phyloP scores from a whole-genome alignment of 2,113 vertebrate genomes.

The Tachysurus fulvidraco region DNA sequence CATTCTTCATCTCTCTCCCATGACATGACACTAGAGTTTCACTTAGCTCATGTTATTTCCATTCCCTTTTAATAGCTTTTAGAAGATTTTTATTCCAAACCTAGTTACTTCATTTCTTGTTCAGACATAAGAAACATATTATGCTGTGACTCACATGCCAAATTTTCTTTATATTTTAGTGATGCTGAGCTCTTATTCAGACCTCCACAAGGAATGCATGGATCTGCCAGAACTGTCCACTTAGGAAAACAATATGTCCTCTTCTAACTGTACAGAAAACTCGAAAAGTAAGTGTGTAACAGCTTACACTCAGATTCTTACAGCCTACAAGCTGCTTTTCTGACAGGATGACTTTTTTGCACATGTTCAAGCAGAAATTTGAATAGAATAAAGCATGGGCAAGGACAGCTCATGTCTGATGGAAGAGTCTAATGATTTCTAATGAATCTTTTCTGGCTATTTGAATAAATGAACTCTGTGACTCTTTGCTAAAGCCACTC shows the following conservation, averaged over 20 bases:
- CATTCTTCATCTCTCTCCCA: neutral
- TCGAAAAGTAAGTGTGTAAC: neutral
- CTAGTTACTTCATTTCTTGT: neutral
- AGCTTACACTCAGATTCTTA: neutral
- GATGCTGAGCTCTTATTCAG: neutral
- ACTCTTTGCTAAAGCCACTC: neutral
- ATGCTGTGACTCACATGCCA: neutral
- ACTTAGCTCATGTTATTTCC: neutral
- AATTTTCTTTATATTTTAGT: neutral
- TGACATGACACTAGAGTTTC: neutral
- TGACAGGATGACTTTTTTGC: neutral
- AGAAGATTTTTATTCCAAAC: neutral
- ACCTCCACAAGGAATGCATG: neutral
- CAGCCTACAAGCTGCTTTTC: neutral
- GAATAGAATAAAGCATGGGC: neutral
- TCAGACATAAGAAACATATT: neutral
- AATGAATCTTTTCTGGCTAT: neutral
- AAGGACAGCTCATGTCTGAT: neutral
- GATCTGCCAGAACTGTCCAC: neutral
- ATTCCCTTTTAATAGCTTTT: neutral
- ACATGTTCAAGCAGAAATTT: neutral
- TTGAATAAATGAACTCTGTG: neutral
- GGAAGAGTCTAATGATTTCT: no score
- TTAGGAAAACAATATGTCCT: conserved; percentile 2
- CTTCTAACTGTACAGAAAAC: neutral